A percentile compares a stretch with the other conserved stretches of the same genome.
phyloP scores from a whole-genome alignment of 2,888 invertebrate species.

The Cerceris rybyensis region DNA sequence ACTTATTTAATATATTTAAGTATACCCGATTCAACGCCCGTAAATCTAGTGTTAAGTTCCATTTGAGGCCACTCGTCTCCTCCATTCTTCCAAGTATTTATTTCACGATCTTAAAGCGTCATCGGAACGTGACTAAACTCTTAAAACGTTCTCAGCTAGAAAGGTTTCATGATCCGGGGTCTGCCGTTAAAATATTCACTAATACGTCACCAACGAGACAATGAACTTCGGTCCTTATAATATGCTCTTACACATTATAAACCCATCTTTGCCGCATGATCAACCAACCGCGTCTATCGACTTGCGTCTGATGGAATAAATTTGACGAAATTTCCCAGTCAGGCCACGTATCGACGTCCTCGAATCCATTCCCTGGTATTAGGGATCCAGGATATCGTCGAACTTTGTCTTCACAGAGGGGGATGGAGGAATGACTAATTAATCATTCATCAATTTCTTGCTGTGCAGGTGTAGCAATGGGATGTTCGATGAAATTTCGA shows the following conservation, averaged over 20 bases:
- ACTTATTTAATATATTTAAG: too few relatives aligned
- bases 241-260: constrained; percentile 21
- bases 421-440: not conserved
- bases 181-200: constrained; percentile 16
- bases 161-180: not conserved
- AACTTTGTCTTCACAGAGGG: not conserved
- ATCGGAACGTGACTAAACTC: not conserved
- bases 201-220: constrained; percentile 15
- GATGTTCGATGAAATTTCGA: too few relatives aligned
- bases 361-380: not conserved
- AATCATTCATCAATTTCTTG: too few relatives aligned
- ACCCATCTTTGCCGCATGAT: constrained; percentile 30
- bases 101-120: not conserved
- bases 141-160: not conserved
- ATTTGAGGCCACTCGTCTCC: too few relatives aligned
- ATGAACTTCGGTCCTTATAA: constrained; percentile 1
- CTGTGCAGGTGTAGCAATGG: too few relatives aligned
- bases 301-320: constrained; percentile 18
- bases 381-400: not conserved
- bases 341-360: constrained; percentile 12
- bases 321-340: constrained; percentile 17
- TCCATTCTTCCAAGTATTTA: not conserved
- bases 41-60: too few relatives aligned
- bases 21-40: too few relatives aligned
- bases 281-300: constrained; percentile 23